These are phyloP conservation scores for Nematolebias whitei DNA, from an alignment of 2,113 vertebrate genomes.

Conservation along the genomic window DNA sequence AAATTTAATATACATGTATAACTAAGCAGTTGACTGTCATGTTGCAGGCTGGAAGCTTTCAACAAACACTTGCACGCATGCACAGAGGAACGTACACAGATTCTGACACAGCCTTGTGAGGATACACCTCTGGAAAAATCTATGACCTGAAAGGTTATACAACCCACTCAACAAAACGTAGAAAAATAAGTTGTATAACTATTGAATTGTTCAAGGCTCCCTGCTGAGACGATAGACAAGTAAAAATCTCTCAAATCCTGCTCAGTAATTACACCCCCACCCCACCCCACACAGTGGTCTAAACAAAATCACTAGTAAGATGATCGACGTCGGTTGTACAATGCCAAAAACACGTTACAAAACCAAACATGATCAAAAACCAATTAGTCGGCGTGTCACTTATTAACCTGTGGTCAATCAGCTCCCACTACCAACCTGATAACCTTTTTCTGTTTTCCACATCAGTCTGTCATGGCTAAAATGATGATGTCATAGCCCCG, in stretches of 20 bases:
- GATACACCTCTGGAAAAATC: slow-evolving; percentile 7
- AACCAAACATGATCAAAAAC: neutral
- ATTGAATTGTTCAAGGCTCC: slow-evolving; percentile 27
- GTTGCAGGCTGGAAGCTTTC: slow-evolving; percentile 5
- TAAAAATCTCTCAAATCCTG: slow-evolving; percentile 1
- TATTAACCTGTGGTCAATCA: neutral
- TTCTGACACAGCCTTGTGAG: neutral
- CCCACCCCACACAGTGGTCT: neutral
- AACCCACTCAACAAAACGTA: slow-evolving; percentile 27
- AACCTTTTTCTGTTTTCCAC: neutral
- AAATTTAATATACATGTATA: neutral
- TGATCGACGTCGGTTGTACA: slow-evolving; percentile 5
- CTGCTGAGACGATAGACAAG: slow-evolving; percentile 18
- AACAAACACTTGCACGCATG: neutral
- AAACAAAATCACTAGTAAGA: slow-evolving; percentile 31
- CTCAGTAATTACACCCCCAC: slow-evolving; percentile 3
- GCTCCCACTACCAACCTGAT: slow-evolving; percentile 1
- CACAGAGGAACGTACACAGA: slow-evolving; percentile 1
- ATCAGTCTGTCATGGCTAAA: neutral
- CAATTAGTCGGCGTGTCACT: neutral
- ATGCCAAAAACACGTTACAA: slow-evolving; percentile 13
- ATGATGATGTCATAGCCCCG: no score
- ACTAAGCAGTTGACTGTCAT: neutral
- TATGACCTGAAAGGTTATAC: slow-evolving; percentile 34
- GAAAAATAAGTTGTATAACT: slow-evolving; percentile 59